A percentile compares a stretch with the other conserved stretches of the same genome.
phyloP scores from a whole-genome alignment of 2,888 invertebrate genomes.

The Chalcosyrphus nemorum region DNA sequence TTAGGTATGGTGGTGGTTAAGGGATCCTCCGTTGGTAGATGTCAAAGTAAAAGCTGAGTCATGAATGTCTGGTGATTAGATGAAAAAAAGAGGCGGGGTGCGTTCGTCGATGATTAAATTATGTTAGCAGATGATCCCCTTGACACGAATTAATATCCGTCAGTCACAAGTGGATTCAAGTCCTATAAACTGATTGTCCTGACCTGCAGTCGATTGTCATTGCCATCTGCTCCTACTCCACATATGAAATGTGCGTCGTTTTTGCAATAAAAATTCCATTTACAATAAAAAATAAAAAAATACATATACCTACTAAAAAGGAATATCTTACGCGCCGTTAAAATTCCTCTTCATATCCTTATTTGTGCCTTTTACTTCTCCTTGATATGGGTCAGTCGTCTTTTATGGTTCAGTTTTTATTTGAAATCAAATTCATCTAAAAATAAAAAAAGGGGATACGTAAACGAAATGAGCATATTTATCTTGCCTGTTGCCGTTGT shows the following conservation, averaged over 20 bases:
- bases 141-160: no score
- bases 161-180: no score
- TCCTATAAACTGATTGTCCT: no score
- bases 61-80: neutral
- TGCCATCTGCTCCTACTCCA: neutral
- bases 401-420: constrained; percentile 1
- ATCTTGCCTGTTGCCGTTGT: neutral
- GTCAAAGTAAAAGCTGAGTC: neutral
- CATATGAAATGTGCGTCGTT: neutral
- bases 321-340: neutral
- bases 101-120: no score
- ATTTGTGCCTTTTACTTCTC: neutral
- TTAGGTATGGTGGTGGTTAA: constrained; percentile 18
- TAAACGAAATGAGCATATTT: constrained; percentile 1
- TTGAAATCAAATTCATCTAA: constrained; percentile 6
- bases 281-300: constrained; percentile 22
- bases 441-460: no score
- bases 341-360: neutral
- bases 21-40: constrained; percentile 10
- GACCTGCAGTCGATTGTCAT: neutral
- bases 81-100: no score
- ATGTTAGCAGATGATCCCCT: no score
- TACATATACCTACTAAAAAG: no score
- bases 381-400: constrained; percentile 10
- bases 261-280: constrained; percentile 11